These are phyloP conservation scores for Typhlichthys subterraneus DNA, from an alignment of 2,797 vertebrate genomes.

Conservation along the genomic window DNA sequence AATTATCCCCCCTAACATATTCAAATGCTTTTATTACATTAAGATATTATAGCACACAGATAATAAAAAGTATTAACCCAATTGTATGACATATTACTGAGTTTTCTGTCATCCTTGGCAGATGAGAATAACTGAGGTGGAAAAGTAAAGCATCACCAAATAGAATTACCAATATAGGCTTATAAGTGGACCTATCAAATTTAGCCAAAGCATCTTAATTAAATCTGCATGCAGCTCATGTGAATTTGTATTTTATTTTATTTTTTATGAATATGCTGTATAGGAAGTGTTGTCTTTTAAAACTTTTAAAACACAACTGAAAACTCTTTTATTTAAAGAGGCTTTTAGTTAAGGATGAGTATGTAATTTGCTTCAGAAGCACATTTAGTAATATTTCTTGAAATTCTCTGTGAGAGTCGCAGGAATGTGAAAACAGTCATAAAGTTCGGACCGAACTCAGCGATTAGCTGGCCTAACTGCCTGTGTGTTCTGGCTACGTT, in stretches of 20 bases:
- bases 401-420: too few relatives aligned
- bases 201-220: constrained; percentile 27
- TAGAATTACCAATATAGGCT: constrained; percentile 13
- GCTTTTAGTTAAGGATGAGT: too few relatives aligned
- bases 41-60: not conserved
- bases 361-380: too few relatives aligned
- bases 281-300: not conserved
- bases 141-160: not conserved
- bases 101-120: too few relatives aligned
- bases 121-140: not conserved
- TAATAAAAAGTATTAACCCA: not conserved
- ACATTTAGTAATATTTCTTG: too few relatives aligned
- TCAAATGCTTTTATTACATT: constrained; percentile 9
- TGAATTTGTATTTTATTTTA: constrained; percentile 21
- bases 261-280: not conserved
- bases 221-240: constrained; percentile 12
- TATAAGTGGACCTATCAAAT: constrained; percentile 39
- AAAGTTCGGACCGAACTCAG: too few relatives aligned
- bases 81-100: too few relatives aligned
- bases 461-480: too few relatives aligned
- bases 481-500: too few relatives aligned
- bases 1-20: constrained; percentile 5
- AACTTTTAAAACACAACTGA: too few relatives aligned
- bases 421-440: too few relatives aligned
- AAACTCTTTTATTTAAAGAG: too few relatives aligned